Evolutionary conservation across 1,140 invertebrate species (phyloP), one percentile per base, ranked within the genome.

Genomic region (Pollicipes pollicipes): DNA sequence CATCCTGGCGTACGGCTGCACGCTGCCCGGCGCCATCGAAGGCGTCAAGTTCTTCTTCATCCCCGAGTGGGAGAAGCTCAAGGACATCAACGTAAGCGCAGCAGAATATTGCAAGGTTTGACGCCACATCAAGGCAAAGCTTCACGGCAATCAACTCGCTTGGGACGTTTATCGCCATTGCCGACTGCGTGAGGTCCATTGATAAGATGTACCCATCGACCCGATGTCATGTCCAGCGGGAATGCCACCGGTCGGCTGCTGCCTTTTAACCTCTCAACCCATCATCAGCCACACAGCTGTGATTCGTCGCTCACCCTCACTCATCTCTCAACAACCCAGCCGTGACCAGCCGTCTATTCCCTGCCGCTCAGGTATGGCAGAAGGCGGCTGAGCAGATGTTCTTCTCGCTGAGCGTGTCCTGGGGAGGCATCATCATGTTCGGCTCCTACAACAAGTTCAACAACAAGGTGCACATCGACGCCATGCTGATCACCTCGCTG

Each of bases 41-140:
- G 83, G 83, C 21, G 80, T 84, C 67, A 75, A 77, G 28, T 84
- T 80, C 72, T 83, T 83, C 70, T 69, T 82, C 66, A 75, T 75
- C 35, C 81, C 81, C 13, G 75, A 88, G 69, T 90, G 88, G 88
- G 76, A 81, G 10, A 84, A 85, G 74, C 79, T 90, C 1, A 79
- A 87, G 27, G 83, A 88, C 70, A 82, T 87, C 0, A 80, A 83
- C 72, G 87, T 86, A 80, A 76, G 78, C 71, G n/a, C 6, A 35
- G 17, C 6, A 35, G 6, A 8, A 35, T 35, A 35, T 17, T 35
- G 6, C 17, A 8, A 35, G 6, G 6, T 8, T 35, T 35, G 35
- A 35, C 35, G 6, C 17, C 35, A 35, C 35, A 35, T 35, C 35
- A 17, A 35, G 17, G 6, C 6, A 35, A 35, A 35, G 6, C 35